A percentile compares a stretch with the other conserved stretches of the same genome.
Conservation (phyloP, 2,888 invertebrate species). For the Acanthosoma haemorrhoidale region DNA sequence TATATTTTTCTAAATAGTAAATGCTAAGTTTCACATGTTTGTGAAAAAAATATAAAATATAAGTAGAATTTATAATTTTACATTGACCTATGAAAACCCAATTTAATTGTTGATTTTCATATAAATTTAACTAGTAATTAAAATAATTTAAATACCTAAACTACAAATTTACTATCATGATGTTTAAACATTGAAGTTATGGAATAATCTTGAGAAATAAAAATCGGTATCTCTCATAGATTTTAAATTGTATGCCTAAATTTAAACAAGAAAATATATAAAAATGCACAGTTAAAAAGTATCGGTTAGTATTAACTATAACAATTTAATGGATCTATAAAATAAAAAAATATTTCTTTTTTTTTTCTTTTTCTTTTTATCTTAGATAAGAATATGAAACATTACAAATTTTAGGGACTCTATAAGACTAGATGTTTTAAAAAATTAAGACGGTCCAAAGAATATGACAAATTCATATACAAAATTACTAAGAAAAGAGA, state of each 20-base stretch:
- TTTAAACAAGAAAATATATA: slow-evolving; percentile 8
- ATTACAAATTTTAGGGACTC: slow-evolving; percentile 16
- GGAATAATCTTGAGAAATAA: not conserved
- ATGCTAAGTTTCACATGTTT: slow-evolving; percentile 1
- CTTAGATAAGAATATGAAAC: slow-evolving; percentile 4
- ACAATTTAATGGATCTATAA: not conserved
- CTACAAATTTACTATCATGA: not conserved
- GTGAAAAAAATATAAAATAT: slow-evolving; percentile 10
- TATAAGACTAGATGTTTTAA: slow-evolving; percentile 17
- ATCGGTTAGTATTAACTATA: not conserved
- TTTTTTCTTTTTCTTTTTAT: not conserved
- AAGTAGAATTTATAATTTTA: slow-evolving; percentile 11
- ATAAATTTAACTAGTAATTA: not conserved
- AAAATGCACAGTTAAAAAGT: slow-evolving; percentile 1
- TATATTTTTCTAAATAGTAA: slow-evolving; percentile 12
- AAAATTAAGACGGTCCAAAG: slow-evolving; percentile 21
- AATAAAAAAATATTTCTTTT: slow-evolving; percentile 6
- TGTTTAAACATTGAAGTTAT: not conserved
- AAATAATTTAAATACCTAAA: not conserved
- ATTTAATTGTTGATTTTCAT: slow-evolving; percentile 1
- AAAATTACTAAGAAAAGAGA: slow-evolving; percentile 19
- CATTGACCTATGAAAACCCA: not conserved
- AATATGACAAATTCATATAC: slow-evolving; percentile 1
- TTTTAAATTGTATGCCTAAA: not conserved
- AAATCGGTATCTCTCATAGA: not conserved